Evolutionary conservation across 1,140 invertebrate species (phyloP).

Genomic region (Drosophila setifemur): DNA sequence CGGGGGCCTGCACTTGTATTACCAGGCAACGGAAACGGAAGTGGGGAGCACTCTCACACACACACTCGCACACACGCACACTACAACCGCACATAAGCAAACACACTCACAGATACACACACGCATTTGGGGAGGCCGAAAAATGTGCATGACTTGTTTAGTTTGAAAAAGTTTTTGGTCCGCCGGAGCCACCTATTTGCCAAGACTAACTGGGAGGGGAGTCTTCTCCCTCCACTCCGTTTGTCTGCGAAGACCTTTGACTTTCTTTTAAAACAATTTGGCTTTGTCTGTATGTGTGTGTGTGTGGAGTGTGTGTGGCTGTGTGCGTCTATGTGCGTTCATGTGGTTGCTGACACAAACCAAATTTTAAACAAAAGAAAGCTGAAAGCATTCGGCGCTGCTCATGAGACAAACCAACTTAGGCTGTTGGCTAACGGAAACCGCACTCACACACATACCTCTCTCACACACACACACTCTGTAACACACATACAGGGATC

Average conservation of each 20-base stretch:
- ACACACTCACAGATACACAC: constrained; percentile 9
- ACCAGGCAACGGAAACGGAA: constrained; percentile 43
- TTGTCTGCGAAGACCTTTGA: constrained; percentile 67
- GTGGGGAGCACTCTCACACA: constrained; percentile 22
- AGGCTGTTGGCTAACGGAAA: constrained; percentile 79
- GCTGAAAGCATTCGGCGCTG: constrained; percentile 58
- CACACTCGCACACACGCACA: background rate
- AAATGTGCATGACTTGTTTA: constrained; percentile 76
- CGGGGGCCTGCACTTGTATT: constrained; percentile 4
- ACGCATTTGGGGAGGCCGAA: constrained; percentile 22
- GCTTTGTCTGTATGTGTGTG: constrained; percentile 58
- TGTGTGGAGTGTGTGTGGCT: constrained; percentile 12
- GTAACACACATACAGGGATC: constrained; percentile 27
- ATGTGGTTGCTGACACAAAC: constrained; percentile 78
- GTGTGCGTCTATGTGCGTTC: constrained; percentile 53
- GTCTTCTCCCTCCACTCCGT: constrained; percentile 33
- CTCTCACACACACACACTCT: constrained; percentile 9
- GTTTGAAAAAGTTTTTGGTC: constrained; percentile 73
- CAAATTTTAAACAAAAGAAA: constrained; percentile 81
- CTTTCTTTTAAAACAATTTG: constrained; percentile 79
- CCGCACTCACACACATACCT: constrained; percentile 63
- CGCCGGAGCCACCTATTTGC: constrained; percentile 43
- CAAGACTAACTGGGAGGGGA: constrained; percentile 14
- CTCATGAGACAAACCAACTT: constrained; percentile 69
- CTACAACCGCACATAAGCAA: constrained; percentile 39